These are phyloP conservation scores for Acanthococcus lagerstroemiae DNA, from an alignment of 2,888 invertebrate species.

Conservation along the genomic window DNA sequence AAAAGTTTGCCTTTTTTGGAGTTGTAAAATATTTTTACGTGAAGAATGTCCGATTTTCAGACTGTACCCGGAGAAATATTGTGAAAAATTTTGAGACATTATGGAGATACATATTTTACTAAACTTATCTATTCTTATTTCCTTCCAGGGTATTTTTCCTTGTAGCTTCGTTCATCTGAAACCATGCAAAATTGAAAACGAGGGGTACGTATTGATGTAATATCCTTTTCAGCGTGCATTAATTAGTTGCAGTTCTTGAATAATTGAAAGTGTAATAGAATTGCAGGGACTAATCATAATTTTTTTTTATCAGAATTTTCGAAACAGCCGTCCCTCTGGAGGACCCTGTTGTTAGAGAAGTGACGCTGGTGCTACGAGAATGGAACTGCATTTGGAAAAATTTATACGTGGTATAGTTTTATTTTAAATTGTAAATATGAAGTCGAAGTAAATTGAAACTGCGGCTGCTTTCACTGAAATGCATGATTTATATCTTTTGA, in stretches of 20 bases:
- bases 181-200: slow-evolving; percentile 68
- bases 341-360: slow-evolving; percentile 83
- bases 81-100: no score
- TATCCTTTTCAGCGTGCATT: no score
- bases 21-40: no score
- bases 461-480: neutral
- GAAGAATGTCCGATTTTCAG: no score
- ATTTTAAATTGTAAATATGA: neutral
- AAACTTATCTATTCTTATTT: neutral
- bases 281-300: neutral
- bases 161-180: slow-evolving; percentile 69
- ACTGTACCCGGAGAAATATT: no score
- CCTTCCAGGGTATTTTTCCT: slow-evolving; percentile 63
- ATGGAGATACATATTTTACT: neutral
- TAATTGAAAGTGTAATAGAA: neutral
- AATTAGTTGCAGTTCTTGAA: no score
- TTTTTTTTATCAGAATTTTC: slow-evolving; percentile 45
- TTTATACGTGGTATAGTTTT: slow-evolving; percentile 80
- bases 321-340: slow-evolving; percentile 64
- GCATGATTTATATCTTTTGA: neutral
- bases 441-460: neutral
- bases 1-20: no score
- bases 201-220: slow-evolving; percentile 48
- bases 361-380: slow-evolving; percentile 81
- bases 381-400: slow-evolving; percentile 90